Percentiles rank a stretch among this genome's conserved stretches.
These are phyloP conservation scores for Pygoscelis antarcticus DNA, from an alignment of 2,113 vertebrate species.

Conservation along the genomic window DNA sequence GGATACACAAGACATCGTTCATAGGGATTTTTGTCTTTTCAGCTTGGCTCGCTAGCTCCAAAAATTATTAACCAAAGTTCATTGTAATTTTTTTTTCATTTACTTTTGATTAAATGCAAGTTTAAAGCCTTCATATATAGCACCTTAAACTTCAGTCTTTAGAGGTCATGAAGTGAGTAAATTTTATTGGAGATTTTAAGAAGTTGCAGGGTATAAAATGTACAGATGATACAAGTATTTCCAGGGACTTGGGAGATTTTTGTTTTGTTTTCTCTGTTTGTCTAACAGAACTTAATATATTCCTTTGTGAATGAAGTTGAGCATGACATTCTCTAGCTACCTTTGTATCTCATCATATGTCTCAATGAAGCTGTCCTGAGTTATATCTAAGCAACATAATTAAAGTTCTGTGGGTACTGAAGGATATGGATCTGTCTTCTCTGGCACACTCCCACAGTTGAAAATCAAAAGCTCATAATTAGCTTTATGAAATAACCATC, in stretches of 20 bases:
- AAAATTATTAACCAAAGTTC: neutral
- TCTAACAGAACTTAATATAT: neutral
- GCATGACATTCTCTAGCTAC: neutral
- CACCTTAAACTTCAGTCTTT: neutral
- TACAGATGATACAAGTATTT: neutral
- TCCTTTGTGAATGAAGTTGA: neutral
- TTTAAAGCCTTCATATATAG: neutral
- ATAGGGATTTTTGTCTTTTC: neutral
- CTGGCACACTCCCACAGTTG: neutral
- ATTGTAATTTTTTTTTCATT: neutral
- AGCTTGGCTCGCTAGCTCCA: neutral
- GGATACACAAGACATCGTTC: neutral
- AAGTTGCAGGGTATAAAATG: neutral
- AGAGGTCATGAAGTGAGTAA: neutral
- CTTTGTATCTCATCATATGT: neutral
- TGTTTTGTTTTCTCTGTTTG: neutral
- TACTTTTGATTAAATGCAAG: neutral
- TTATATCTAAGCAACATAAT: neutral
- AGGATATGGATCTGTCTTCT: neutral
- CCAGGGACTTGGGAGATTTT: neutral
- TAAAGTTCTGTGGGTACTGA: neutral
- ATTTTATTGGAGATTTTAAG: neutral
- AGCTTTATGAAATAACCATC: neutral
- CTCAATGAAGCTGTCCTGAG: neutral
- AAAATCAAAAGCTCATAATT: neutral